Evolutionary conservation across 2,797 vertebrate species (phyloP).

Genomic region (Notoglanidium macrostoma): DNA sequence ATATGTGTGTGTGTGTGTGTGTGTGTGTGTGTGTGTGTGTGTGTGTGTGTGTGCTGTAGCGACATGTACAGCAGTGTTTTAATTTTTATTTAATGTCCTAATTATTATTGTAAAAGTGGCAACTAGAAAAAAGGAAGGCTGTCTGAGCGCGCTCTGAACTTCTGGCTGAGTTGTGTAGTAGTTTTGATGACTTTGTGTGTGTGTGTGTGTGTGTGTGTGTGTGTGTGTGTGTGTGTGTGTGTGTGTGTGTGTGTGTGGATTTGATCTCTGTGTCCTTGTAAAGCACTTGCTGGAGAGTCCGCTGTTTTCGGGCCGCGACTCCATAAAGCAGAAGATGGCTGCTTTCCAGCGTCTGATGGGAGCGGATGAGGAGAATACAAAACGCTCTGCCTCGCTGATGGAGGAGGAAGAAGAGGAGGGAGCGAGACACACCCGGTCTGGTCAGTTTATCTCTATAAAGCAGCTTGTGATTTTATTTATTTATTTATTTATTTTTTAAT

Average conservation of each 20-base stretch:
- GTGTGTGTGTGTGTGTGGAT: slow-evolving; percentile 11
- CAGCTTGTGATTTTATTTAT: neutral
- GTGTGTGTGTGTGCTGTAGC: neutral
- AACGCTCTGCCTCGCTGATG: slow-evolving; percentile 47
- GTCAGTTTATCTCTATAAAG: slow-evolving; percentile 53
- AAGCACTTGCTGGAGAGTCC: slow-evolving; percentile 68
- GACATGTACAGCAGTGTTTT: no score
- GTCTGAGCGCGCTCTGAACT: neutral
- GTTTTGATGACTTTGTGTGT: neutral
- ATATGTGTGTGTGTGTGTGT: no score
- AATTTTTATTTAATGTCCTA: neutral
- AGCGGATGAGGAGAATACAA: slow-evolving; percentile 67
- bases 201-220: neutral
- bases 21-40: no score
- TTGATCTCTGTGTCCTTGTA: slow-evolving; percentile 53
- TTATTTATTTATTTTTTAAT: no score
- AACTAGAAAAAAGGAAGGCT: neutral
- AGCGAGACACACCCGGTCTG: slow-evolving; percentile 68
- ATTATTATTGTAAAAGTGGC: neutral
- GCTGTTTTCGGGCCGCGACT: slow-evolving; percentile 64
- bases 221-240: neutral
- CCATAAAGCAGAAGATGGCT: slow-evolving; percentile 78
- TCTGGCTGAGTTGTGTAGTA: neutral
- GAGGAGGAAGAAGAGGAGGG: slow-evolving; percentile 48
- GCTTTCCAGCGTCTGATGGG: slow-evolving; percentile 76